Conservation (phyloP, 30 jellyfish, hydroid and myxozoan species). For the Clytia hemisphaerica region DNA sequence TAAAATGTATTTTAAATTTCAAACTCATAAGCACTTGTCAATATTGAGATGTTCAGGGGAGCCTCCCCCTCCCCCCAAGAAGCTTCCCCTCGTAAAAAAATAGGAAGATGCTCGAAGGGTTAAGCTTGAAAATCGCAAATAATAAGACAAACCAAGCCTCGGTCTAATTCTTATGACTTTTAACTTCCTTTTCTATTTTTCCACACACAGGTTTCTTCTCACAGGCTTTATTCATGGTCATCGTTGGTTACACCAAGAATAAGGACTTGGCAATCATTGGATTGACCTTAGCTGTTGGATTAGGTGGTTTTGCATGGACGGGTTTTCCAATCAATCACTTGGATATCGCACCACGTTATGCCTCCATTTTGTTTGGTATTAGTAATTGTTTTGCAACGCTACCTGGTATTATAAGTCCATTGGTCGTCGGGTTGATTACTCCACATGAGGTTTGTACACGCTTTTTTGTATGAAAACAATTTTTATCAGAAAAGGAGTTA, state of each 20-base stretch:
- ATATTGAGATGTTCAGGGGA: too few species aligned
- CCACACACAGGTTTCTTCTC: constrained; percentile 50
- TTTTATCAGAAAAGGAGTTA: too few species aligned
- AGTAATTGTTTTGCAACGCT: constrained; percentile 89
- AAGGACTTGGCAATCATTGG: constrained; percentile 60
- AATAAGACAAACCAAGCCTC: too few species aligned
- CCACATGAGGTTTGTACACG: constrained; percentile 46
- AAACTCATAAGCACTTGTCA: too few species aligned
- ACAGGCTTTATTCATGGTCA: constrained; percentile 60
- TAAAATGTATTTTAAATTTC: too few species aligned
- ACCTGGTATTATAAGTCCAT: constrained; percentile 88
- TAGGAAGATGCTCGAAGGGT: too few species aligned
- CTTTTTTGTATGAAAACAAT: too few species aligned
- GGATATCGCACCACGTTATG: constrained; percentile 92
- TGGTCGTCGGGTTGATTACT: constrained; percentile 73
- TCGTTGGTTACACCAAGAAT: constrained; percentile 70
- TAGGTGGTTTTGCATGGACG: constrained; percentile 90
- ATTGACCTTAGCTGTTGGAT: constrained; percentile 78
- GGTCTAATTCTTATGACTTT: neutral
- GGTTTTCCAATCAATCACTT: constrained; percentile 88
- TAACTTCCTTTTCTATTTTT: neutral
- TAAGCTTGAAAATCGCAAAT: too few species aligned
- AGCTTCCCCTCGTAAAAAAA: too few species aligned
- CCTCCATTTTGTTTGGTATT: constrained; percentile 82
- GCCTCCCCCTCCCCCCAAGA: too few species aligned